phyloP scores from a whole-genome alignment of 64 coral and sea anemone species.

The Anthopleura sola region DNA sequence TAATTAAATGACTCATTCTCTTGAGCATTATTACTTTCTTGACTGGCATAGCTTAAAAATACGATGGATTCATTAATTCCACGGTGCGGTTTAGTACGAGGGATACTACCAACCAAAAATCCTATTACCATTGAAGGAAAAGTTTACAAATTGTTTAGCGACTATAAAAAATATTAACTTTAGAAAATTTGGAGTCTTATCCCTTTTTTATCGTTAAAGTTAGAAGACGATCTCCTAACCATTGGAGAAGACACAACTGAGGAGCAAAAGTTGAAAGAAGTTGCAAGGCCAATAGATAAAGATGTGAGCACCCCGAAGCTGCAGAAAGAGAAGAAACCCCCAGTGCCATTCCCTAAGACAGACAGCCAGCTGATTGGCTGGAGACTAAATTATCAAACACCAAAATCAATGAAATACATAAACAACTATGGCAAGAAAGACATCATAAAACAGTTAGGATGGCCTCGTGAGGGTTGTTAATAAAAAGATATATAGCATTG shows the following conservation, averaged over 20 bases:
- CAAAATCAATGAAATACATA: background rate
- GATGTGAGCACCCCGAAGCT: background rate
- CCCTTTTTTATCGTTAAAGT: background rate
- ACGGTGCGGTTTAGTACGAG: too few relatives aligned
- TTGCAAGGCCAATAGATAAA: background rate
- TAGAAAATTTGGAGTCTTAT: background rate
- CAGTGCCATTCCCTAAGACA: background rate
- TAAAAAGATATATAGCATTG: background rate
- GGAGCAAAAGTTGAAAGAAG: background rate
- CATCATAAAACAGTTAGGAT: constrained; percentile 12
- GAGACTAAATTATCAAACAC: background rate
- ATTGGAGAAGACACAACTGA: background rate
- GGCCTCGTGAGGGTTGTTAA: constrained; percentile 8
- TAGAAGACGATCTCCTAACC: background rate
- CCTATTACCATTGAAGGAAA: too few relatives aligned
- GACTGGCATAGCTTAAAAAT: too few relatives aligned
- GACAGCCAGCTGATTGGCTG: constrained; percentile 25
- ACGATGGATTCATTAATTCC: too few relatives aligned
- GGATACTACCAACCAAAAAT: too few relatives aligned
- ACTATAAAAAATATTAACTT: too few relatives aligned
- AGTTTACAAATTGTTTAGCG: too few relatives aligned
- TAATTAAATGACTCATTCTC: too few relatives aligned
- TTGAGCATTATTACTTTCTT: too few relatives aligned
- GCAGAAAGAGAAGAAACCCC: background rate
- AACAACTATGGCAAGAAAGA: constrained; percentile 8